A percentile compares a stretch with the other conserved stretches of the same genome.
Conservation (phyloP, 2,113 vertebrate genomes). For the Ailurus styani region DNA sequence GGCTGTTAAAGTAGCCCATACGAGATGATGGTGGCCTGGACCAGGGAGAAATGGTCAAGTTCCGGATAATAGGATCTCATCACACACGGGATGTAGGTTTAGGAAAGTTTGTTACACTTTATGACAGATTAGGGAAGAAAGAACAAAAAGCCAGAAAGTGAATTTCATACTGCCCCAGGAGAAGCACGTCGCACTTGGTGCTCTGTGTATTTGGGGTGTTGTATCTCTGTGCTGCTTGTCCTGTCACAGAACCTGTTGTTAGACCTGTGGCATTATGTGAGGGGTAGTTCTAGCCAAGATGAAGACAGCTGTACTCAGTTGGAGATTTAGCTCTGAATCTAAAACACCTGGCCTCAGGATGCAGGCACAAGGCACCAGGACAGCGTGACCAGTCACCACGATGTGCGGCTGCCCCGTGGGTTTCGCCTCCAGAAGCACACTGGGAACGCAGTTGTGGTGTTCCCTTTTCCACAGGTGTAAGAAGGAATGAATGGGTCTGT, state of each 20-base stretch:
- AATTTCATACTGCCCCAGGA: neutral
- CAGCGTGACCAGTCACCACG: neutral
- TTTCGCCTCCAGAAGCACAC: neutral
- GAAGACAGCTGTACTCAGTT: neutral
- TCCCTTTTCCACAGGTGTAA: neutral
- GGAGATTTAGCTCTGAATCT: neutral
- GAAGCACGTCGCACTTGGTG: neutral
- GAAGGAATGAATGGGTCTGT: neutral
- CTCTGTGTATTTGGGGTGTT: neutral
- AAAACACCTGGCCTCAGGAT: neutral
- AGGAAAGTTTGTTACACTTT: neutral
- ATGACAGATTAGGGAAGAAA: neutral
- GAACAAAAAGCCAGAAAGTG: neutral
- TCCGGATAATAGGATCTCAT: neutral
- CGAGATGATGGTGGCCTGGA: neutral
- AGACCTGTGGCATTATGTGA: neutral
- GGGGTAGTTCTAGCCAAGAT: neutral
- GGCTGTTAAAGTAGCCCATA: neutral
- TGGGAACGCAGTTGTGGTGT: neutral
- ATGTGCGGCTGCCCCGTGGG: neutral
- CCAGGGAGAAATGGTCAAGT: neutral
- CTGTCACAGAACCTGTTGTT: neutral
- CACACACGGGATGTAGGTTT: neutral
- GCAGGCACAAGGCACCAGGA: neutral
- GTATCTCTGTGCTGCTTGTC: neutral